phyloP scores from a whole-genome alignment of 1,140 invertebrate species.

The Colletes gigas region DNA sequence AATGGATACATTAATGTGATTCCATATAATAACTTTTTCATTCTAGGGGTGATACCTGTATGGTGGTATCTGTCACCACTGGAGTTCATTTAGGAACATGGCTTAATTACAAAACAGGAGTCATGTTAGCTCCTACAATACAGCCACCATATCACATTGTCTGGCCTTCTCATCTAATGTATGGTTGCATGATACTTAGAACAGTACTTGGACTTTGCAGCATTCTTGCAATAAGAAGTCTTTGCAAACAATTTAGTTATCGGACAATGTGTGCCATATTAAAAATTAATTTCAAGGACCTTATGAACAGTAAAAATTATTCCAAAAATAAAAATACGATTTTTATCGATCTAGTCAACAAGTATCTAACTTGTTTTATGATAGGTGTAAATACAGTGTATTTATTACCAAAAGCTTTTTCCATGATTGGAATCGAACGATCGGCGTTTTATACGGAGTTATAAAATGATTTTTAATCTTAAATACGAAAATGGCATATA shows the following conservation, averaged over 20 bases:
- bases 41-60: slow-evolving; percentile 92
- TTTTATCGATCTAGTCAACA: slow-evolving; percentile 90
- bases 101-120: slow-evolving; percentile 90
- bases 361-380: slow-evolving; percentile 89
- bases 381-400: slow-evolving; percentile 90
- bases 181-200: slow-evolving; percentile 85
- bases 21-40: neutral
- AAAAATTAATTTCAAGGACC: slow-evolving; percentile 84
- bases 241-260: slow-evolving; percentile 87
- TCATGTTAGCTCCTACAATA: slow-evolving; percentile 82
- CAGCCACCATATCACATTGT: slow-evolving; percentile 88
- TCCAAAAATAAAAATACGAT: slow-evolving; percentile 86
- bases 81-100: slow-evolving; percentile 91
- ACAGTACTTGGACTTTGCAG: slow-evolving; percentile 88
- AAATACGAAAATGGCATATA: neutral
- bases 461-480: slow-evolving; percentile 74
- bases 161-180: slow-evolving; percentile 88
- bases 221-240: slow-evolving; percentile 85
- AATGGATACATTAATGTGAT: neutral
- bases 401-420: slow-evolving; percentile 90
- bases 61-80: slow-evolving; percentile 90
- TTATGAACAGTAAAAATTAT: slow-evolving; percentile 84
- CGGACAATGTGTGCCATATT: slow-evolving; percentile 86
- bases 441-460: slow-evolving; percentile 93
- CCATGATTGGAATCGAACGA: slow-evolving; percentile 88